Evolutionary conservation across 2,888 invertebrate genomes (phyloP).

Genomic region (Coecobrya sp.): DNA sequence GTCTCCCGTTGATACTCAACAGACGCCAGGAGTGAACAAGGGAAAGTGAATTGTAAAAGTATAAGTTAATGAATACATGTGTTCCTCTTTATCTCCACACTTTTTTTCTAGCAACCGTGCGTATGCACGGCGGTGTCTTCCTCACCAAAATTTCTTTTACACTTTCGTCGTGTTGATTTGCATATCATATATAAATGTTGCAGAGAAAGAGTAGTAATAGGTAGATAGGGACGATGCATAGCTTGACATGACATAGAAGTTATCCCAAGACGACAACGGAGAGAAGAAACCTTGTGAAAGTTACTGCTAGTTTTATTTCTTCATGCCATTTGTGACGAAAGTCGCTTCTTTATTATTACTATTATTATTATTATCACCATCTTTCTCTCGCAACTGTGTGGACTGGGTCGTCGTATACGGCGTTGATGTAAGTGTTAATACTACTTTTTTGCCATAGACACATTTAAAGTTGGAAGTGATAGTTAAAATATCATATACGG

Average conservation of each 20-base stretch:
- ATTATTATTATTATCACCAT: conserved; percentile 34
- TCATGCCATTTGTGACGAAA: conserved; percentile 32
- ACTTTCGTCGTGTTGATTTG: conserved; percentile 67
- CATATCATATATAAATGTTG: conserved; percentile 54
- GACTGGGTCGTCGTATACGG: neutral
- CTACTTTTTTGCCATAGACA: neutral
- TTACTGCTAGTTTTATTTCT: conserved; percentile 40
- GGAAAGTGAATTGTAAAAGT: conserved; percentile 51
- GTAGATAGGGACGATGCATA: neutral
- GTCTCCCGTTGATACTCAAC: conserved; percentile 3
- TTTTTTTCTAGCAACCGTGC: neutral
- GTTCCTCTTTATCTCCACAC: conserved; percentile 58
- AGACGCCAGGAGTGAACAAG: conserved; percentile 1
- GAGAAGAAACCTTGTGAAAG: conserved; percentile 34
- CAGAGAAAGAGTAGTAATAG: neutral
- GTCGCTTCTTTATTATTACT: conserved; percentile 46
- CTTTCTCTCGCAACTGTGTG: neutral
- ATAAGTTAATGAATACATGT: conserved; percentile 72
- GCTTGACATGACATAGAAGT: conserved; percentile 7
- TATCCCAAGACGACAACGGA: conserved; percentile 1
- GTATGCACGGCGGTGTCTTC: neutral
- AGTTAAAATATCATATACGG: conserved; percentile 46
- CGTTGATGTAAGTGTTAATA: neutral
- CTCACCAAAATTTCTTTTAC: neutral
- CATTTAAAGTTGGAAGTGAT: conserved; percentile 18